phyloP scores from a whole-genome alignment of 2,797 vertebrate species.

The Sebastes nivosus region DNA sequence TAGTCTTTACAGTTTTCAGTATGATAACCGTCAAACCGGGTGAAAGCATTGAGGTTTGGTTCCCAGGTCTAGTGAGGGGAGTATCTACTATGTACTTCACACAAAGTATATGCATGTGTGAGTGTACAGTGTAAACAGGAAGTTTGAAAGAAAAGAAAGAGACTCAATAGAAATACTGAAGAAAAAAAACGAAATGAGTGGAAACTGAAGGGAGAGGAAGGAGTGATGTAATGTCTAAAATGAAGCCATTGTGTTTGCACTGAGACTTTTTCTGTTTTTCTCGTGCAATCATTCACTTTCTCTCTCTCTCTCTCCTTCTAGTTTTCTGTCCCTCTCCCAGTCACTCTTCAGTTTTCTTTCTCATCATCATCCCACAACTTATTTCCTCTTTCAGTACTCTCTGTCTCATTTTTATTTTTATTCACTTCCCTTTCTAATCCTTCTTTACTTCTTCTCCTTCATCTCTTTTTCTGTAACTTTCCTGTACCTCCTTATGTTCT shows the following conservation, averaged over 20 bases:
- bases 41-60: not conserved
- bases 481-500: not conserved
- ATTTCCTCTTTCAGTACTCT: not conserved
- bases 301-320: not conserved
- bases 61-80: not conserved
- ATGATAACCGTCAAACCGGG: no score
- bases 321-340: not conserved
- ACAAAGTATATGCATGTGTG: not conserved
- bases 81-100: not conserved
- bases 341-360: not conserved
- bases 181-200: conserved; percentile 1
- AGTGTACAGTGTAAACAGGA: conserved; percentile 32
- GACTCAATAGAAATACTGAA: not conserved
- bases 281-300: not conserved
- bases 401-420: not conserved
- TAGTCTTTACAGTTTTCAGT: no score
- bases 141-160: not conserved
- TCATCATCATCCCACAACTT: not conserved
- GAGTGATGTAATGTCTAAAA: conserved; percentile 36
- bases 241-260: conserved; percentile 38
- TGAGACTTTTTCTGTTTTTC: not conserved
- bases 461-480: not conserved
- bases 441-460: not conserved
- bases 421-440: not conserved
- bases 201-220: conserved; percentile 30